Percentiles rank a stretch among this genome's conserved stretches.
Conservation (phyloP, 2,888 invertebrate species). For the Lottia scabra region DNA sequence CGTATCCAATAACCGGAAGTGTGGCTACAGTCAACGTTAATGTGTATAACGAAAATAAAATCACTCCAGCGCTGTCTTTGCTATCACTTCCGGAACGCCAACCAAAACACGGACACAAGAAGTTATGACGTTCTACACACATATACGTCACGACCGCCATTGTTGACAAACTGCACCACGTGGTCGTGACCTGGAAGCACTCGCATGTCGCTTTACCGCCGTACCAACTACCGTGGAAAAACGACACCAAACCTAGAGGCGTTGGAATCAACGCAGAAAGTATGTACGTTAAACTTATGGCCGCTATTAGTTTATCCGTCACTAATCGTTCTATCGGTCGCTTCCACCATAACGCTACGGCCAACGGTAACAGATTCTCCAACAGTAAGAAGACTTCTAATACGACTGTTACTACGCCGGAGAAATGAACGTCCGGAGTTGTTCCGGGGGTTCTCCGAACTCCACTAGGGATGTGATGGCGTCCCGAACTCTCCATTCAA, state of each 20-base stretch:
- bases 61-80: constrained; percentile 32
- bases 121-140: constrained; percentile 41
- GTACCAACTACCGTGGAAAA: constrained; percentile 50
- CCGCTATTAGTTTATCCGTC: constrained; percentile 48
- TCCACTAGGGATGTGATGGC: not conserved
- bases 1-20: constrained; percentile 50
- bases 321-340: constrained; percentile 39
- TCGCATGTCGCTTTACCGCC: constrained; percentile 51
- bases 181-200: constrained; percentile 50
- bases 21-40: constrained; percentile 40
- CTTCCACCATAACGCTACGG: constrained; percentile 40
- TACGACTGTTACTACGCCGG: constrained; percentile 44
- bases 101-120: constrained; percentile 23
- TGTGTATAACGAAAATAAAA: constrained; percentile 36
- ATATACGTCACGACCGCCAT: constrained; percentile 48
- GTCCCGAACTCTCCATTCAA: not conserved
- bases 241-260: constrained; percentile 50
- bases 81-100: not conserved
- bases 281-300: constrained; percentile 50
- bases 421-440: constrained; percentile 31
- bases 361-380: constrained; percentile 49
- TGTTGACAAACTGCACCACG: constrained; percentile 47
- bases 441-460: not conserved
- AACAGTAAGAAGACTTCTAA: constrained; percentile 46
- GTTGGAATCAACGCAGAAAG: constrained; percentile 51